Evolutionary conservation across 2,113 vertebrate genomes (phyloP), one percentile per base, ranked within the genome.

Genomic region (Orycteropus afer): DNA sequence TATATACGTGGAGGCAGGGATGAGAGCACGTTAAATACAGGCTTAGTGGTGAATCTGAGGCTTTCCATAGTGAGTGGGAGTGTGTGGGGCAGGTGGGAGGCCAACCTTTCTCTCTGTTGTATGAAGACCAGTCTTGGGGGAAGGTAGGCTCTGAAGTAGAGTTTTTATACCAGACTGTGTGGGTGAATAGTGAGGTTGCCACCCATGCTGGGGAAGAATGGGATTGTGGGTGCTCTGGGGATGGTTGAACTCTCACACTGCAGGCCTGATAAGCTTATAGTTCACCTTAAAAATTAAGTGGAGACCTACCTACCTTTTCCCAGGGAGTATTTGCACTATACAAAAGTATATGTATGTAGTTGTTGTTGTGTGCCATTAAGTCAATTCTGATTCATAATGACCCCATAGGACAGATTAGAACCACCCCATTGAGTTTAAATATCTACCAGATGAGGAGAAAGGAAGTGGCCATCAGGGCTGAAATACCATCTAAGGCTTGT

Each of bases 131-230:
- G 79, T 42, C 34, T 40, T 84, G 32, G 55, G 53, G 80, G 25
- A 78, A 61, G 15, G 22, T 9, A n/a, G 47, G 27, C 32, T 76
- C 8, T 9, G 1, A n/a, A 10, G 20, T 40, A 14, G 3, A 47
- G 45, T 37, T 73, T 42, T 59, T 53, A 71, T 17, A 20, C 63
- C 17, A 53, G 42, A 53, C 63, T 80, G 11, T 61, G 49, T 45
- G 55, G 78, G 65, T 74, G 53, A 47, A 40, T 6, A 15, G 3
- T 40, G 37, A 34, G 0, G 3, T 76, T 29, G 32, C 71, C 25
- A 0, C 42, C 3, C 0, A 0, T 8, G 32, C 80, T 42, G 34
- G 79, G 61, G 57, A 25, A 22, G 6, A 7, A 14, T 40, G 32
- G 53, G 63, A 63, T 89, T 53, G 40, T 34, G 59, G 57, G 69